A percentile compares a stretch with the other conserved stretches of the same genome.
Evolutionary conservation across 2,113 vertebrate genomes (phyloP).

Genomic region (Hassar affinis): DNA sequence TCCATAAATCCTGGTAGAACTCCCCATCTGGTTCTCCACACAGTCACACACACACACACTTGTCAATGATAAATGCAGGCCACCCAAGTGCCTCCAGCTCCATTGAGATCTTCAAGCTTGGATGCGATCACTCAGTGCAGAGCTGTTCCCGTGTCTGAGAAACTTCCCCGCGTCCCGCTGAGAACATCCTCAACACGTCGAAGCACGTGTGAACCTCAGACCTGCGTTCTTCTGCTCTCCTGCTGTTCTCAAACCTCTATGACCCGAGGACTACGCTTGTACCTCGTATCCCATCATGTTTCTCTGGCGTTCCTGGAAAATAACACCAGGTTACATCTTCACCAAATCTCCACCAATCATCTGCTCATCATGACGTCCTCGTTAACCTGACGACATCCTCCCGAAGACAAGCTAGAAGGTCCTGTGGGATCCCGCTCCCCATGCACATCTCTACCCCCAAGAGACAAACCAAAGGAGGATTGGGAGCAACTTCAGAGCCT

Average conservation of each 20-base stretch:
- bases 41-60: conserved; percentile 23
- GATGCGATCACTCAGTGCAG: conserved; percentile 1
- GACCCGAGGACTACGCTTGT: neutral
- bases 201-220: neutral
- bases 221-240: no score
- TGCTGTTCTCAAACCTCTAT: neutral
- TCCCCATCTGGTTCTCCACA: conserved; percentile 19
- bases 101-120: conserved; percentile 22
- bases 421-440: no score
- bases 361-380: neutral
- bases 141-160: neutral
- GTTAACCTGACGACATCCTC: no score
- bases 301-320: neutral
- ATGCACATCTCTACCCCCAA: no score
- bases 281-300: neutral
- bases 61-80: conserved; percentile 33
- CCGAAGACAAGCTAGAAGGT: no score
- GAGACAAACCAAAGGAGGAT: no score
- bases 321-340: neutral
- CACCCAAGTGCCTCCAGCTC: conserved; percentile 31
- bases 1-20: conserved; percentile 27
- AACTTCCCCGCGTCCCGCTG: conserved; percentile 10
- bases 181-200: neutral
- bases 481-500: neutral
- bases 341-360: no score